These are phyloP conservation scores for Schlechtendalia chinensis DNA, from an alignment of 1,140 invertebrate species.

Conservation along the genomic window DNA sequence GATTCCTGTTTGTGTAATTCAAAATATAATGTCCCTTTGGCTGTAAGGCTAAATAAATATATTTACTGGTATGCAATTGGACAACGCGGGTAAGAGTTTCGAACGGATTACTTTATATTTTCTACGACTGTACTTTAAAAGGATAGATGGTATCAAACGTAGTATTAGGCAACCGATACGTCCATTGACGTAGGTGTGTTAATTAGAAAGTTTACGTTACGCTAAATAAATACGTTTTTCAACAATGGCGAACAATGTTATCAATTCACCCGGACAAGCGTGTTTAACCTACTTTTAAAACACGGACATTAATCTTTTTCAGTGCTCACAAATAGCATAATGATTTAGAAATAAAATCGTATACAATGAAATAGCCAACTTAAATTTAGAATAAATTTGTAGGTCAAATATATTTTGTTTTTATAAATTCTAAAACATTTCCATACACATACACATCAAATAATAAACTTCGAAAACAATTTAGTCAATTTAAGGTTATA, in stretches of 20 bases:
- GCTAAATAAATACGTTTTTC: background rate
- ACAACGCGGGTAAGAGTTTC: background rate
- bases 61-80: background rate
- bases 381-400: background rate
- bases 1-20: background rate
- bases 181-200: background rate
- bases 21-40: background rate
- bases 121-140: background rate
- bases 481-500: too few species aligned
- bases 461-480: too few species aligned
- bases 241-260: background rate
- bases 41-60: background rate
- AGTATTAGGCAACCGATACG: background rate
- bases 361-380: background rate
- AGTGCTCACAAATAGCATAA: background rate
- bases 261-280: background rate
- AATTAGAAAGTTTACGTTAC: background rate
- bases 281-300: background rate
- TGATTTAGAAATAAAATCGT: background rate
- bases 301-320: background rate
- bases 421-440: background rate
- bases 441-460: background rate
- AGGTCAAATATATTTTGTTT: background rate
- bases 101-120: background rate
- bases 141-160: background rate